These are phyloP conservation scores for Brachionus paranguensis DNA, from an alignment of 1,140 invertebrate genomes.

Conservation along the genomic window DNA sequence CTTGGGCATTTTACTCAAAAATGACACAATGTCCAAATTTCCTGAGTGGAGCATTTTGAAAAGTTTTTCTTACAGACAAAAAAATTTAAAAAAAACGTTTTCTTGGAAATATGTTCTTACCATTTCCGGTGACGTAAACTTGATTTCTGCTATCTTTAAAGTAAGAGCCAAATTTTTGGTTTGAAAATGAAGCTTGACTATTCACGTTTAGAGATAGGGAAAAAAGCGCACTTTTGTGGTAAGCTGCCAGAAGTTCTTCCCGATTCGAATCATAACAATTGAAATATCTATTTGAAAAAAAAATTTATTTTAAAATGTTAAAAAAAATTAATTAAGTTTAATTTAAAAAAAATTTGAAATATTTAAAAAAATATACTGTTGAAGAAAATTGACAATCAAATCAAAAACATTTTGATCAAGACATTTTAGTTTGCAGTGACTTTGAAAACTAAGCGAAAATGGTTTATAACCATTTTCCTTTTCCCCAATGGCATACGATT, in stretches of 20 bases:
- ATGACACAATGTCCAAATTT: conserved; percentile 17
- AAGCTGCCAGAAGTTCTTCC: conserved; percentile 6
- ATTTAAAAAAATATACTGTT: not conserved
- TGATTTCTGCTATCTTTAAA: conserved; percentile 36
- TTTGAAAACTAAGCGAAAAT: not conserved
- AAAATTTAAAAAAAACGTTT: not conserved
- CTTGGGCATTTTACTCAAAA: conserved; percentile 20
- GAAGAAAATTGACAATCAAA: not conserved
- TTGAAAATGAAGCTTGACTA: not conserved
- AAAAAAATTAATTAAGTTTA: not conserved
- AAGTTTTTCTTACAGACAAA: not conserved
- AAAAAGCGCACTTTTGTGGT: conserved; percentile 25
- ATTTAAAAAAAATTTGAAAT: not conserved
- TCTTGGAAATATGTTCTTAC: not conserved
- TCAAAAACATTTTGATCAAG: conserved; percentile 10
- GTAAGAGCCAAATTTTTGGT: conserved; percentile 30
- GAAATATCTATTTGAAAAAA: not conserved
- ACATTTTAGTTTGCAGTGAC: not conserved
- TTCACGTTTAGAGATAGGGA: conserved; percentile 17
- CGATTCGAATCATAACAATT: conserved; percentile 13
- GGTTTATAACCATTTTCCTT: not conserved
- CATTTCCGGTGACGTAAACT: not conserved
- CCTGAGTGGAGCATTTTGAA: conserved; percentile 23
- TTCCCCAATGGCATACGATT: conserved; percentile 14
- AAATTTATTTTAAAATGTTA: no score